phyloP scores from a whole-genome alignment of 2,797 vertebrate species.

The Nannoperca australis region DNA sequence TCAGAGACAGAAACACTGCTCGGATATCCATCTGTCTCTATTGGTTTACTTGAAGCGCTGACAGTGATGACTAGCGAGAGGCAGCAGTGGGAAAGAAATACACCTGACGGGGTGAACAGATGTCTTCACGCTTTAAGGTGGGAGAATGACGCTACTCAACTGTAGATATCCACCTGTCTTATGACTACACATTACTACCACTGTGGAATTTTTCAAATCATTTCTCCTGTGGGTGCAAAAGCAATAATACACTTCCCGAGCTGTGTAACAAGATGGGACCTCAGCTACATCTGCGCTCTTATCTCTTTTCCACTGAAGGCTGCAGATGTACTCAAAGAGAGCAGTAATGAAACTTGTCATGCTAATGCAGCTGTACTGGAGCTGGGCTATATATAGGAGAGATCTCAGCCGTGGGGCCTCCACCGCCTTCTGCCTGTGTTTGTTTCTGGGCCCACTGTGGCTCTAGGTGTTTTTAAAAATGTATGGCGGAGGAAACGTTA shows the following conservation, averaged over 20 bases:
- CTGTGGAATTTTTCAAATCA: slow-evolving; percentile 2
- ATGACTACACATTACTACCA: not conserved
- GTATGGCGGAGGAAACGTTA: slow-evolving; percentile 65
- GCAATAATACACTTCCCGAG: slow-evolving; percentile 12
- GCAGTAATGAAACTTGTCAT: slow-evolving; percentile 70
- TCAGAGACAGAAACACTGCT: slow-evolving; percentile 22
- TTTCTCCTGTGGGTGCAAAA: slow-evolving; percentile 22
- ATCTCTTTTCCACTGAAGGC: slow-evolving; percentile 13
- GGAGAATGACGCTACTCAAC: not conserved
- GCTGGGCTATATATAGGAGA: slow-evolving; percentile 76
- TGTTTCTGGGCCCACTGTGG: slow-evolving; percentile 58
- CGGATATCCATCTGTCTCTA: slow-evolving; percentile 24
- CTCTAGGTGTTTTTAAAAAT: slow-evolving; percentile 71
- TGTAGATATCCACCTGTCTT: slow-evolving; percentile 12
- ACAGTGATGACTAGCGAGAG: slow-evolving; percentile 6
- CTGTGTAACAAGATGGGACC: slow-evolving; percentile 6
- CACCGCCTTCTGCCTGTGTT: slow-evolving; percentile 60
- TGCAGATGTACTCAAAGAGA: slow-evolving; percentile 48
- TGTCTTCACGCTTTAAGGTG: slow-evolving; percentile 8
- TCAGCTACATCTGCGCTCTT: slow-evolving; percentile 18
- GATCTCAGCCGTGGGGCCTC: slow-evolving; percentile 63
- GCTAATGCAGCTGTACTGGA: slow-evolving; percentile 73
- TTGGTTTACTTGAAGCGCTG: slow-evolving; percentile 16
- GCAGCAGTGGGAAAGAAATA: slow-evolving; percentile 14
- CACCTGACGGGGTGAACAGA: slow-evolving; percentile 21